Evolutionary conservation across 1,140 invertebrate species (phyloP).

Genomic region (Tetraneura akinire): DNA sequence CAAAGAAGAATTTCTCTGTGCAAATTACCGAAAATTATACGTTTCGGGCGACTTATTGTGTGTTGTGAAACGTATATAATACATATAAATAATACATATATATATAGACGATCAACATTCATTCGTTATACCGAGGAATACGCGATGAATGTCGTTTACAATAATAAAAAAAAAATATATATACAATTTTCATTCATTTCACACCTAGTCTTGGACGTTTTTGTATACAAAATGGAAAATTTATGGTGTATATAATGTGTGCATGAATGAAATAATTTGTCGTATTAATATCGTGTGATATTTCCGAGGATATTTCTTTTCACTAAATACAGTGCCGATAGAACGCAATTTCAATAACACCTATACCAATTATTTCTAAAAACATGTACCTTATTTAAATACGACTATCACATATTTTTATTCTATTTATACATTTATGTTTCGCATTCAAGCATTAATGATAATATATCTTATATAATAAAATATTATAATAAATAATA

Average conservation of each 20-base stretch:
- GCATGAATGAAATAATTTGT: conserved; percentile 10
- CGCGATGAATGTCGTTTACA: neutral
- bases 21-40: conserved; percentile 36
- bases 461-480: no score
- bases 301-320: neutral
- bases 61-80: neutral
- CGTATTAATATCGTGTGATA: neutral
- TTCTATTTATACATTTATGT: no score
- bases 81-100: no score
- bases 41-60: conserved; percentile 15
- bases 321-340: neutral
- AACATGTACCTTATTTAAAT: no score
- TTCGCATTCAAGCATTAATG: no score
- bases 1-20: neutral
- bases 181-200: conserved; percentile 2
- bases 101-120: neutral
- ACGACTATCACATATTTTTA: no score
- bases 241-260: neutral
- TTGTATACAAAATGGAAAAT: neutral
- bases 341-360: no score
- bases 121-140: neutral
- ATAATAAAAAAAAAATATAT: neutral
- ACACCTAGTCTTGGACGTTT: neutral
- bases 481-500: no score
- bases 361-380: no score